Base-by-base conservation (phyloP, 2,113 vertebrate species). In the Lycaon pictus region DNA sequence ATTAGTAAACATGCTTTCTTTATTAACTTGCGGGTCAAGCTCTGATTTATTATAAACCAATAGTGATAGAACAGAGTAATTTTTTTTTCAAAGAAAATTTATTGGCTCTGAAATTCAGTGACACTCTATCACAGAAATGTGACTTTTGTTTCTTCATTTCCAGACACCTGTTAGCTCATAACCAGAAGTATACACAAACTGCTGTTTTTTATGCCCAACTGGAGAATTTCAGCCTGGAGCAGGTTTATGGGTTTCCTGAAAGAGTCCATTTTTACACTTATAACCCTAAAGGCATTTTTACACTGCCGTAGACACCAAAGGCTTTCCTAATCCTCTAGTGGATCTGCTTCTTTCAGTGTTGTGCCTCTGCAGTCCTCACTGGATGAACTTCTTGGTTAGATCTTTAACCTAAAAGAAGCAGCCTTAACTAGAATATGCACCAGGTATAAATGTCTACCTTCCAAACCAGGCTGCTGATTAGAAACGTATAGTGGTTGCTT, bases 1-100 rank as follows among this genome's bases (percentile, higher is more conserved):
- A 99, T 99, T 99, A 99, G 98, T 98, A 99, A 99, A 98, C 98
- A 98, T 92, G 97, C 95, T 98, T 97, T 98, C 98, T 99, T 99
- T 98, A 98, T 98, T 99, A 99, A 99, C 98, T 98, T 98, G 97
- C 98, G 98, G 98, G 98, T 98, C 98, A 98, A 98, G 96, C 96
- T 98, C 98, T 98, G 97, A 98, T 97, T 67, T 98, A 97, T 93
- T 97, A 97, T 98, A 98, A 98, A 98, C 97, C 97, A 98, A 98
- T 98, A 98, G 97, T 96, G 91, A 97, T 98, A 98, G 65, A 98
- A 97, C 88, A 98, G 97, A 95, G 95, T 95, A 86, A 63, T 55
- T 87, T 92, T 96, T 80, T 92, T 96, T 96, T 82, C 90, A 88
- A 98, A 94, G 81, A 63, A 88, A 97, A 97, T 97, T 82, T 58